A percentile compares a stretch with the other conserved stretches of the same genome.
These are phyloP conservation scores for Athene cunicularia DNA, from an alignment of 2,113 vertebrate genomes.

Conservation along the genomic window DNA sequence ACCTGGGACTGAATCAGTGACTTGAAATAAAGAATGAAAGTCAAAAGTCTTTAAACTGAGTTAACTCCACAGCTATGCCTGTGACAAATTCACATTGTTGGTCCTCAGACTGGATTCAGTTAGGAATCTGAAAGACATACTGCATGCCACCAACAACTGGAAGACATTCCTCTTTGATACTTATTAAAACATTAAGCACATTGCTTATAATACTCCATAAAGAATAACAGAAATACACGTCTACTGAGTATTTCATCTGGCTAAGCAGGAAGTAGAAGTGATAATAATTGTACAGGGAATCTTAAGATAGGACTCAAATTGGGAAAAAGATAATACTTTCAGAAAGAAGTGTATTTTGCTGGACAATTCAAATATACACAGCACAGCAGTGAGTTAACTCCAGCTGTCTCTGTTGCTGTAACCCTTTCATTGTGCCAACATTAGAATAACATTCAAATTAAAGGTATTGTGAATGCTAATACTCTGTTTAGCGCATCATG, in stretches of 20 bases:
- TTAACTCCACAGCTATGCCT: neutral
- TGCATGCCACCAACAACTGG: accelerated
- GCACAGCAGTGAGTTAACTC: neutral
- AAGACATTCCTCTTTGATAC: neutral
- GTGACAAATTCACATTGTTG: neutral
- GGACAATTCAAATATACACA: neutral
- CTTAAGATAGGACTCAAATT: neutral
- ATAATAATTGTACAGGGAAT: neutral
- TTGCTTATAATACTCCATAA: neutral
- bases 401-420: neutral
- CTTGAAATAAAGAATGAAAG: neutral
- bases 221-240: neutral
- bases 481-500: neutral
- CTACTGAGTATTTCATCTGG: neutral
- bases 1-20: neutral
- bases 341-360: neutral
- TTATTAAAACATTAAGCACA: neutral
- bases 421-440: neutral
- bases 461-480: neutral
- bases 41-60: neutral
- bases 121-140: neutral
- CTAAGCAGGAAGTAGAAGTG: neutral
- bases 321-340: neutral
- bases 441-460: neutral
- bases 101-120: neutral